Evolutionary conservation across 35 echinoderm and acorn worm species (phyloP).

Genomic region (Hemicentrotus pulcherrimus): DNA sequence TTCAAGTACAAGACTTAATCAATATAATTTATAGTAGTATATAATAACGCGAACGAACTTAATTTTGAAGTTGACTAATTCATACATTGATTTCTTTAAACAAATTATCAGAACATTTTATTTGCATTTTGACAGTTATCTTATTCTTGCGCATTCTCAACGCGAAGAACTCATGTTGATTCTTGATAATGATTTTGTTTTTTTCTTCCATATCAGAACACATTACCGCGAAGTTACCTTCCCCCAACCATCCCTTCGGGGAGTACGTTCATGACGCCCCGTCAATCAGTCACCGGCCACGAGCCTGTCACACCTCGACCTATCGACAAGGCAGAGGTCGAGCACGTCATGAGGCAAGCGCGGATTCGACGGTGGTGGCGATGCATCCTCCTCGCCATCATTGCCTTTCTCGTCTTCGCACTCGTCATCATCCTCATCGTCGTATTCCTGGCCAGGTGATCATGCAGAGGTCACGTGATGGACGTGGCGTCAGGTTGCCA

Average conservation of each 20-base stretch:
- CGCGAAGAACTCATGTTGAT: not conserved
- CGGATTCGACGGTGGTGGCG: conserved; percentile 66
- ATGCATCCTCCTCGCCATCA: conserved; percentile 56
- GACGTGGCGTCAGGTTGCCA: not conserved
- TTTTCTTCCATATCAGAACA: conserved; percentile 30
- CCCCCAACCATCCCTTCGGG: conserved; percentile 21
- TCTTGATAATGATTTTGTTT: not conserved
- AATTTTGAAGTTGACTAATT: no score
- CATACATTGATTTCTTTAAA: no score
- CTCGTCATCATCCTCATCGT: conserved; percentile 65
- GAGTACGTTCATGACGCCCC: conserved; percentile 14
- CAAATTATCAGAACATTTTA: no score
- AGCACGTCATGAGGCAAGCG: conserved; percentile 37
- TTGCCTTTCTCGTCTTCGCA: conserved; percentile 60
- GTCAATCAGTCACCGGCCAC: not conserved
- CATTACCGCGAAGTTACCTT: conserved; percentile 37
- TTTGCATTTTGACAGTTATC: no score
- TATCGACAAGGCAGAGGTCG: conserved; percentile 56
- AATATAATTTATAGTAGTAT: no score
- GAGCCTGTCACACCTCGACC: not conserved
- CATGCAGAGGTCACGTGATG: not conserved
- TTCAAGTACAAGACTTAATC: no score
- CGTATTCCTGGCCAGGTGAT: conserved; percentile 49
- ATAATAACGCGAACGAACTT: no score
- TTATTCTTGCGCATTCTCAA: not conserved